Percentiles rank a stretch among this genome's conserved stretches.
Conservation (phyloP, 2,888 invertebrate genomes). For the Torymus auratus region DNA sequence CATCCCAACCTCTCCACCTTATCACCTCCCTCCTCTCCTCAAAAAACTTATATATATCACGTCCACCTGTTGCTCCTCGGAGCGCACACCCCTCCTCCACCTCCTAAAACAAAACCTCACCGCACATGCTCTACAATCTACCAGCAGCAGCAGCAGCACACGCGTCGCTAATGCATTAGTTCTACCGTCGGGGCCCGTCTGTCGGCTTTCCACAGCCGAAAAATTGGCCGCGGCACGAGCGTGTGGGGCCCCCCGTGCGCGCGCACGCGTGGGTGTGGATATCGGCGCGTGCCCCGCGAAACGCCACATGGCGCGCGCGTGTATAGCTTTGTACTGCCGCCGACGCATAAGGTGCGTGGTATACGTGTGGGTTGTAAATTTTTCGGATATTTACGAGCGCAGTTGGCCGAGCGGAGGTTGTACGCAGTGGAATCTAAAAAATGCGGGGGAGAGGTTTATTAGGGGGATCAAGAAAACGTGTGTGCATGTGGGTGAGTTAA, state of each 20-base stretch:
- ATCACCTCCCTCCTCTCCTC: no score
- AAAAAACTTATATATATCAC: no score
- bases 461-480: no score
- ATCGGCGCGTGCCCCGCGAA: constrained; percentile 45
- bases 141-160: no score
- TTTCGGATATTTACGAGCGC: no score
- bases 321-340: neutral
- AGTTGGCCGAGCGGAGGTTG: no score
- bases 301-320: constrained; percentile 45
- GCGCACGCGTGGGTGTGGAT: constrained; percentile 46
- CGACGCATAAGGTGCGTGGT: constrained; percentile 12
- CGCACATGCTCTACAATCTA: neutral
- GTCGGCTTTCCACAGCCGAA: constrained; percentile 72
- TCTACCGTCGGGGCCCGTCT: constrained; percentile 71
- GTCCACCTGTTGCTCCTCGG: no score
- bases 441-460: no score
- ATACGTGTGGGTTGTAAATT: neutral
- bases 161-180: constrained; percentile 68
- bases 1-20: no score
- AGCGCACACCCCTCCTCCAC: no score
- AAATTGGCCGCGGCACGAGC: constrained; percentile 60
- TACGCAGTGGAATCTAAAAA: no score
- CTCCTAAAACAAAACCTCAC: neutral
- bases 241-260: constrained; percentile 1
- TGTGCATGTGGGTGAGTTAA: neutral